Evolutionary conservation across 2,888 invertebrate species (phyloP).

Genomic region (Chaetogeoica ovagalla): DNA sequence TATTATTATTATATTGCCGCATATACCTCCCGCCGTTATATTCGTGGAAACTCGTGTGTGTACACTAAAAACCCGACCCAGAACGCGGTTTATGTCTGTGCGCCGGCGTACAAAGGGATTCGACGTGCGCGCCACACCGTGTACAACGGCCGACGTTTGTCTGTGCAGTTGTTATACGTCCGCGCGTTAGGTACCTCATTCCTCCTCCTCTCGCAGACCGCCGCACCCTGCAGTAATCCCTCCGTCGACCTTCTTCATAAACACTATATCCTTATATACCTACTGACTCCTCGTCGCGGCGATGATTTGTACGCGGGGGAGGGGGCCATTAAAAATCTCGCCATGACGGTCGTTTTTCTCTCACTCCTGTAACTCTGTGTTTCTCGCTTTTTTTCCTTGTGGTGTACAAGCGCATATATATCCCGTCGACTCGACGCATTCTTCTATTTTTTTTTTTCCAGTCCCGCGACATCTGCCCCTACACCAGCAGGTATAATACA

Average conservation of each 20-base stretch:
- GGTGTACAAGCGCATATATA: not conserved
- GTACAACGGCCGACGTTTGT: not conserved
- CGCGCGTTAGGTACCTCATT: not conserved
- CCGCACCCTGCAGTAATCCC: not conserved
- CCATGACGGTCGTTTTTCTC: constrained; percentile 37
- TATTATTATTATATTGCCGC: not conserved
- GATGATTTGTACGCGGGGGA: not conserved
- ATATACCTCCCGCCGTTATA: constrained; percentile 45
- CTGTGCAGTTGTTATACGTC: not conserved
- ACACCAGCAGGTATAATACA: not conserved
- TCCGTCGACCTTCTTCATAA: not conserved
- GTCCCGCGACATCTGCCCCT: not conserved
- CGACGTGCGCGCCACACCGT: constrained; percentile 34
- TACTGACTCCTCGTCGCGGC: not conserved
- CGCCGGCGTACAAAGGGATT: constrained; percentile 30
- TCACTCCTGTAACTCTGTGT: not conserved
- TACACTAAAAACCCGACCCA: constrained; percentile 21
- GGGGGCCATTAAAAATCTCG: constrained; percentile 38
- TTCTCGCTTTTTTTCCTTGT: too few relatives aligned
- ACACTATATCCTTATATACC: not conserved
- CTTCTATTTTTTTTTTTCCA: not conserved
- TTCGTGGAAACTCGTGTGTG: constrained; percentile 19
- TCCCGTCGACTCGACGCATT: not conserved
- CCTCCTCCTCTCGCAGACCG: too few relatives aligned
- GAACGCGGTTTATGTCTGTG: too few relatives aligned